phyloP scores from a whole-genome alignment of 30 jellyfish, hydroid and myxozoan genomes.

The Phacellophora camtschatica region DNA sequence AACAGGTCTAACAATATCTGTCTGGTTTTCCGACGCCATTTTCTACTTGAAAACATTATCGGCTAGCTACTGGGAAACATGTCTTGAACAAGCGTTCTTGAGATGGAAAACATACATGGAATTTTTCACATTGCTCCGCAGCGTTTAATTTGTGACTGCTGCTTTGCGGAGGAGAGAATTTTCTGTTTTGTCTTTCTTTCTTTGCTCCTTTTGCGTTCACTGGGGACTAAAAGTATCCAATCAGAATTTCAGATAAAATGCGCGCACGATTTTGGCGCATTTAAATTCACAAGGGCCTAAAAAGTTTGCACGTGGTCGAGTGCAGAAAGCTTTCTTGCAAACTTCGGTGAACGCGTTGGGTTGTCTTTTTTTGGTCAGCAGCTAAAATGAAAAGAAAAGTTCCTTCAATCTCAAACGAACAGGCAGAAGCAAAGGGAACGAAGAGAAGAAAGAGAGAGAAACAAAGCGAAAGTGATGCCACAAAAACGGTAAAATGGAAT shows the following conservation, averaged over 20 bases:
- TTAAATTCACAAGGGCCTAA: not conserved
- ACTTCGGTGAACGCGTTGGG: not conserved
- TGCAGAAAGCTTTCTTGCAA: not conserved
- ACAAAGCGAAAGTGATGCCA: constrained; percentile 32
- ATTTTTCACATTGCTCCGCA: no score
- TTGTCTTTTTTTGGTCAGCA: not conserved
- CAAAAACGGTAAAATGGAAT: not conserved
- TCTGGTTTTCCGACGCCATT: no score
- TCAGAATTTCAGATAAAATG: not conserved
- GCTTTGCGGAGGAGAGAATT: no score
- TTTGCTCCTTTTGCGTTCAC: no score
- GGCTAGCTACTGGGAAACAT: no score
- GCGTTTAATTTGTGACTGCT: no score
- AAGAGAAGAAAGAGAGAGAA: constrained; percentile 58
- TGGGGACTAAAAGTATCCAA: no score
- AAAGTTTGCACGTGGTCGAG: not conserved
- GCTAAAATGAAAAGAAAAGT: constrained; percentile 51
- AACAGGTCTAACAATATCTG: no score
- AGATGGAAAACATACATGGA: no score
- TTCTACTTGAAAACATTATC: no score
- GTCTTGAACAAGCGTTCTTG: no score
- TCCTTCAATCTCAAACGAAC: constrained; percentile 42
- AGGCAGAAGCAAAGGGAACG: constrained; percentile 33
- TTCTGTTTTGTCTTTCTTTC: no score
- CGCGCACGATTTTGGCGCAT: not conserved